Evolutionary conservation across 2,113 vertebrate genomes (phyloP).

Genomic region (Cryptomyrus ogoouensis): DNA sequence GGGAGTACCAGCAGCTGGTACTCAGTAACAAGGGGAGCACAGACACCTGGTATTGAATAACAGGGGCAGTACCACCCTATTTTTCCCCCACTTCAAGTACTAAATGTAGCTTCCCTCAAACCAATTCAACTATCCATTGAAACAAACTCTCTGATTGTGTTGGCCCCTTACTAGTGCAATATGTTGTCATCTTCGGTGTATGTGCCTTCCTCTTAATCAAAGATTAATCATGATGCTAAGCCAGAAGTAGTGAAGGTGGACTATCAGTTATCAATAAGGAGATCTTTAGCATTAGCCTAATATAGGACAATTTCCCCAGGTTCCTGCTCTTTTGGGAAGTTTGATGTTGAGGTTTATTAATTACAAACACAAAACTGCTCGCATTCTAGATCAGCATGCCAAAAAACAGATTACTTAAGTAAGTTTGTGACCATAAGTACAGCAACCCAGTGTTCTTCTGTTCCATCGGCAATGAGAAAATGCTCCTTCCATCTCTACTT

Average conservation of each 20-base stretch:
- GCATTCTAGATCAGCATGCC: neutral
- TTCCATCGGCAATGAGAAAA: neutral
- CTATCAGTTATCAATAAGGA: neutral
- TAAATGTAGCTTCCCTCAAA: neutral
- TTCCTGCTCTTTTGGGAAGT: neutral
- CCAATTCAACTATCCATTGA: neutral
- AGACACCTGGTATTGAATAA: too few species aligned
- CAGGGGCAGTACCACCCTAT: neutral
- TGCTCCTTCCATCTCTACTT: neutral
- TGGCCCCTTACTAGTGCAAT: neutral
- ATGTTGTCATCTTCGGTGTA: neutral
- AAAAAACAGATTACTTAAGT: neutral
- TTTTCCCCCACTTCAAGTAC: neutral
- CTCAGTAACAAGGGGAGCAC: too few species aligned
- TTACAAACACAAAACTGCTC: neutral
- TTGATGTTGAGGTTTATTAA: neutral
- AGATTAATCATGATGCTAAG: neutral
- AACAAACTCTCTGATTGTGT: neutral
- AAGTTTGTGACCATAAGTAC: neutral
- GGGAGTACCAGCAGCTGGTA: too few species aligned
- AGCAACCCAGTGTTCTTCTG: neutral
- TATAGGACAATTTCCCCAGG: neutral
- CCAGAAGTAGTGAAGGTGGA: neutral
- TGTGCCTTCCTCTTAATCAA: neutral
- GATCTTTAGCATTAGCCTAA: neutral